Percentiles rank a stretch among this genome's conserved stretches.
These are phyloP conservation scores for Clarias gariepinus DNA, from an alignment of 2,113 vertebrate species.

Conservation along the genomic window DNA sequence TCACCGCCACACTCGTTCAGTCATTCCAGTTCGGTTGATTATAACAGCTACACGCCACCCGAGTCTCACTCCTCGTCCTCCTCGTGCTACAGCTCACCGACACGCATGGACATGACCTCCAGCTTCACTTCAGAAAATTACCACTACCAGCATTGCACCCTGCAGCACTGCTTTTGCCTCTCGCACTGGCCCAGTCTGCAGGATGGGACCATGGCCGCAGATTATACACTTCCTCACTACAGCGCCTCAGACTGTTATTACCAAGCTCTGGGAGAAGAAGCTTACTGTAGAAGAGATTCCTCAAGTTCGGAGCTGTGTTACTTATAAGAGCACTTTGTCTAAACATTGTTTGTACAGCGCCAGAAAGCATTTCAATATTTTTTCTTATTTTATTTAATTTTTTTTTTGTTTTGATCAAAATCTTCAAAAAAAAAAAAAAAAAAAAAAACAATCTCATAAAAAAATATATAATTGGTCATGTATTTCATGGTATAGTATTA, in stretches of 20 bases:
- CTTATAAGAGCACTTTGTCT: conserved; percentile 70
- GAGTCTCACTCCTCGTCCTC: conserved; percentile 75
- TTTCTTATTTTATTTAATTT: conserved; percentile 10
- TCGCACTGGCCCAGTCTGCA: conserved; percentile 61
- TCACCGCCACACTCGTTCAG: conserved; percentile 74
- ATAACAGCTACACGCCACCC: conserved; percentile 77
- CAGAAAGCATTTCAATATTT: conserved; percentile 53
- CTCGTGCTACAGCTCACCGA: conserved; percentile 74
- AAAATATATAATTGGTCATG: neutral
- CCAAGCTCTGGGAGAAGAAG: conserved; percentile 63
- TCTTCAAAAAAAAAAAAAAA: neutral
- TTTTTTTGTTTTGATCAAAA: conserved; percentile 26
- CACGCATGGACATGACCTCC: conserved; percentile 72
- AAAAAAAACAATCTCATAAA: too few species aligned
- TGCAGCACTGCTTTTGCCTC: conserved; percentile 73
- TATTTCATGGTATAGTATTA: neutral
- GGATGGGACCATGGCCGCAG: conserved; percentile 60
- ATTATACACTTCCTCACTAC: conserved; percentile 64
- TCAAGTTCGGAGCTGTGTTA: conserved; percentile 80
- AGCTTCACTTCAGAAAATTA: conserved; percentile 66
- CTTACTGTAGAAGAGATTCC: conserved; percentile 77
- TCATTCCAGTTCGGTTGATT: conserved; percentile 74
- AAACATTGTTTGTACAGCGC: conserved; percentile 35
- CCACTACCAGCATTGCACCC: conserved; percentile 65
- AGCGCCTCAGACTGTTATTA: conserved; percentile 72